Evolutionary conservation across 2,797 vertebrate genomes (phyloP), one percentile per base, ranked within the genome.

Genomic region (Bufotes viridis): DNA sequence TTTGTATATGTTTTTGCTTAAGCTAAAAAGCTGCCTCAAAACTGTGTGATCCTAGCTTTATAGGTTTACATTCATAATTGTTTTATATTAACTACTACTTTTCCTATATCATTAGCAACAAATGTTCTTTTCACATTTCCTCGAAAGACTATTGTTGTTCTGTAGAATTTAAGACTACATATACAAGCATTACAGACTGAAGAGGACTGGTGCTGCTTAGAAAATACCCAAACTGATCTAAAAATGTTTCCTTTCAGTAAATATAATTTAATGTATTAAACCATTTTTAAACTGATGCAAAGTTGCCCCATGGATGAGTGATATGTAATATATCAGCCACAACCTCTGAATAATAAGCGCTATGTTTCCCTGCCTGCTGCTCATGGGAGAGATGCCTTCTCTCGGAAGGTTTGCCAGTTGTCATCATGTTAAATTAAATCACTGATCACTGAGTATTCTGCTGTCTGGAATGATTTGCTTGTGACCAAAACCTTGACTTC

Each of bases 351-450:
- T 89, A 83, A 86, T 86, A 78, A 82, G 72, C 63, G 53, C 26
- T 61, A 78, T 78, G 72, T 83, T 86, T 83, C 34, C 63, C 65
- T 79, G 78, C 53, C 22, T 51, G 87, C 82, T 63, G 84, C 79
- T 87, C 80, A 78, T 61, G 14, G 83, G 84, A 89, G 80, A 78
- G 22, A 29, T 78, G 72, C 24, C 80, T n/a, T 72, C 80, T 87
- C 79, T 89, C 88, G 20, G 51, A 86, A 83, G 84, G 80, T 79
- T 83, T 89, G 70, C 78, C 76, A 82, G 81, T 89, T 89, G 88
- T 89, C 88, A 89, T 84, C 57, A 42, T 84, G 80, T 80, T 79
- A 89, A 89, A 89, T 87, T 78, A 89, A 87, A 83, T 87, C 88
- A 86, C 85, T 84, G 88, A 89, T 89, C 55, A 88, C 9, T 24